Base-by-base conservation (phyloP, 53 echinoderm and acorn worm species). In the Mesocentrotus franciscanus region DNA sequence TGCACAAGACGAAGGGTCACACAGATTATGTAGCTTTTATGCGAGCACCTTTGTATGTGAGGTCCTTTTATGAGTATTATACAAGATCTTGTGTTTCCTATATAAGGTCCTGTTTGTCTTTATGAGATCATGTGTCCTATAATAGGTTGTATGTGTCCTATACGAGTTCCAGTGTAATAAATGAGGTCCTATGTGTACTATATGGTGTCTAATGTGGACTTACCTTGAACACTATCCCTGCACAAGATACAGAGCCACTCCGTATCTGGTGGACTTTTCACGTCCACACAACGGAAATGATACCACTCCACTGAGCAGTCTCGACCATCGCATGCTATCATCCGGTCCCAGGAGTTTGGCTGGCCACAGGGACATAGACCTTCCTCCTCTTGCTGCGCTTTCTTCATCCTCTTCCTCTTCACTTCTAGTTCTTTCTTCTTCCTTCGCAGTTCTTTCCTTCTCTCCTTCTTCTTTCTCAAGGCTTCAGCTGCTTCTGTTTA, bases 201-300 rank as follows among this genome's bases (percentile, higher is more conserved):
- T 15, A 76, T 76, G 76, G 12, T 1, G 76, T 32, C 9, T 33
- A 2, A 85, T 17, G 39, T 84, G 20, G 26, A 35, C 94, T 32
- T 34, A 94, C 94, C 94, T 61, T 84, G 79, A 16, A 20, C 61
- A 18, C 34, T 81, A 61, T 94, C 94, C 64, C 94, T 56, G 62
- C 94, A 94, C 61, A 94, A 61, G 39, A 94, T 94, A 36, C 94
- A 94, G 35, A 94, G 94, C 94, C 94, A 94, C 85, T 94, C 94
- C 11, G 30, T 10, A 22, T 94, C 94, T 7, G 94, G 94, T 8
- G 94, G 61, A 66, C 94, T 94, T 36, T 35, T 81, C 16, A 94
- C 85, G 60, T 94, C 94, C 61, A 94, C 94, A 13, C 94, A 94
- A 27, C 83, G 79, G 84, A 94, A 94, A 61, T 94, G 94, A 84